Percentiles rank a stretch among this genome's conserved stretches.
Evolutionary conservation across 2,113 vertebrate genomes (phyloP).

Genomic region (Aspiorhynchus laticeps): DNA sequence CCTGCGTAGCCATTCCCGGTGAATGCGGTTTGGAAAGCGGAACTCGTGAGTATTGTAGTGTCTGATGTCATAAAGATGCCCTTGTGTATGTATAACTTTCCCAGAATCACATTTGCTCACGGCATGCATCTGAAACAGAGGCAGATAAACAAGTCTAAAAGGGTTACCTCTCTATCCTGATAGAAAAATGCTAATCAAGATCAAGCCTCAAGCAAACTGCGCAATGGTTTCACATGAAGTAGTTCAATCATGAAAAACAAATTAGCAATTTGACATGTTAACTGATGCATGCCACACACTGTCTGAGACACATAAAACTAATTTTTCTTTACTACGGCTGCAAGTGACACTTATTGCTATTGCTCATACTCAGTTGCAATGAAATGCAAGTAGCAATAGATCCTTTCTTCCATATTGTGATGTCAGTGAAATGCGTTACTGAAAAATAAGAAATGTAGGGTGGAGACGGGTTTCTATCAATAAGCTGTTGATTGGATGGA

Average conservation of each 20-base stretch:
- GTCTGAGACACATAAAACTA: conserved; percentile 3
- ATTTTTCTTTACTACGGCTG: background rate
- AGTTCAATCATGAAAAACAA: conserved; percentile 25
- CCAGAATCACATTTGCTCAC: background rate
- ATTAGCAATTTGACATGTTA: conserved; percentile 4
- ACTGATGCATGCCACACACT: background rate
- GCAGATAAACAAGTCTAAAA: conserved; percentile 6
- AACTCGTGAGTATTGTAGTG: background rate
- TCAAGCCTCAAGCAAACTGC: conserved; percentile 4
- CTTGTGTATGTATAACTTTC: background rate
- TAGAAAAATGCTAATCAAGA: background rate
- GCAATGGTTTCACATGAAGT: conserved; percentile 1
- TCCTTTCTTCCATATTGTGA: background rate
- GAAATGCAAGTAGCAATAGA: background rate
- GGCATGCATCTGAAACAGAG: background rate
- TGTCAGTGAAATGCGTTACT: background rate
- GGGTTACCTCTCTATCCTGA: background rate
- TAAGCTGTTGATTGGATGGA: background rate
- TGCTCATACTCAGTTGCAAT: background rate
- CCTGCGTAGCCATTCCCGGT: conserved; percentile 27
- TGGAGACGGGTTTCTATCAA: background rate
- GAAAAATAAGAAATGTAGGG: background rate
- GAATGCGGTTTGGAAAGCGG: conserved; percentile 10
- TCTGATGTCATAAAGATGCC: background rate
- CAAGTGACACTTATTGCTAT: background rate